Conservation (phyloP, 2,113 vertebrate species). For the Saccopteryx leptura region DNA sequence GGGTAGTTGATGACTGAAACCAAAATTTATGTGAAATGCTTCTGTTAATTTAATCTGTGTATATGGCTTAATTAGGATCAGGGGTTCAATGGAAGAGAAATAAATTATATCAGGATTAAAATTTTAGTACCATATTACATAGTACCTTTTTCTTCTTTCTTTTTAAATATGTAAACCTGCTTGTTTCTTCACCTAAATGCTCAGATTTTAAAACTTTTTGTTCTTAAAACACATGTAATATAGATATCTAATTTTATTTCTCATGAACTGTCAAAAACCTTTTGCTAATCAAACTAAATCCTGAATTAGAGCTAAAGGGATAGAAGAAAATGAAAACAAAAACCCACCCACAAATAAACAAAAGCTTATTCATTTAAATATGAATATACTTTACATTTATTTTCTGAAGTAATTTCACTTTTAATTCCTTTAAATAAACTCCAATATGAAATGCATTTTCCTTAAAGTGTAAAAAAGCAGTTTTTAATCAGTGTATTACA, state of each 20-base stretch:
- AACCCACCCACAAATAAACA: slow-evolving; percentile 63
- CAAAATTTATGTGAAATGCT: slow-evolving; percentile 92
- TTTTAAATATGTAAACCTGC: slow-evolving; percentile 83
- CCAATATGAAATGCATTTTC: slow-evolving; percentile 74
- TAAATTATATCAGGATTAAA: slow-evolving; percentile 92
- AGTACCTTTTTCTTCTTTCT: slow-evolving; percentile 81
- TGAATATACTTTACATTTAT: slow-evolving; percentile 76
- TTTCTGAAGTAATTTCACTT: slow-evolving; percentile 79
- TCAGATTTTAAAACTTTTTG: slow-evolving; percentile 79
- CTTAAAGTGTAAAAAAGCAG: slow-evolving; percentile 74
- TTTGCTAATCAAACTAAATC: slow-evolving; percentile 78
- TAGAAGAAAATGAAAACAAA: slow-evolving; percentile 72
- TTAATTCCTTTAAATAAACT: slow-evolving; percentile 76
- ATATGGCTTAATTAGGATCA: slow-evolving; percentile 92
- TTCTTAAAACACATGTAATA: slow-evolving; percentile 69
- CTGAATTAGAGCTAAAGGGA: slow-evolving; percentile 75
- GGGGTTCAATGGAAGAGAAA: slow-evolving; percentile 90
- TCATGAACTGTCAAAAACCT: slow-evolving; percentile 60
- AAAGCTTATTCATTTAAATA: slow-evolving; percentile 74
- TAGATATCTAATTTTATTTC: slow-evolving; percentile 77
- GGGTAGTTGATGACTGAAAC: slow-evolving; percentile 91
- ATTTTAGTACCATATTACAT: slow-evolving; percentile 87
- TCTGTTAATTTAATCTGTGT: slow-evolving; percentile 93
- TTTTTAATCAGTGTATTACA: slow-evolving; percentile 72
- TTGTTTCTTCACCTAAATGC: slow-evolving; percentile 82